A percentile compares a stretch with the other conserved stretches of the same genome.
Evolutionary conservation across 2,113 vertebrate genomes (phyloP).

Genomic region (Arothron firmamentum): DNA sequence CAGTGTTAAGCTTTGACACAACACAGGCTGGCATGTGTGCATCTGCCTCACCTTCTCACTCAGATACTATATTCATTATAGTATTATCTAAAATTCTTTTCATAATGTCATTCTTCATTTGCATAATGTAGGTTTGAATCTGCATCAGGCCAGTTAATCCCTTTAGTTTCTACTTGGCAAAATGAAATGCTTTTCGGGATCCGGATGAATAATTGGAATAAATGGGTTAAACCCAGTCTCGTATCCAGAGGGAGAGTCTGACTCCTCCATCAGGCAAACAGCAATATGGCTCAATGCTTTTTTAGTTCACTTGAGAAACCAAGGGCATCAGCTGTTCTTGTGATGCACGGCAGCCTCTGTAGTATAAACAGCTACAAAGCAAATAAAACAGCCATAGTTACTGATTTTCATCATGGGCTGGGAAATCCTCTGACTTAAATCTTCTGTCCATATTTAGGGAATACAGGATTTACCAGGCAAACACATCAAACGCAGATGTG

Average conservation of each 20-base stretch:
- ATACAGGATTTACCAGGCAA: constrained; percentile 48
- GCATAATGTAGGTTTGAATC: constrained; percentile 2
- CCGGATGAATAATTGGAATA: constrained; percentile 42
- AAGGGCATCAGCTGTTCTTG: constrained; percentile 10
- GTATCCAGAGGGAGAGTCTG: constrained; percentile 59
- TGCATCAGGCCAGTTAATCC: not conserved
- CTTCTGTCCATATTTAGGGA: constrained; percentile 39
- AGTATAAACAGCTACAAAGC: not conserved
- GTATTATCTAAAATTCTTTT: constrained; percentile 33
- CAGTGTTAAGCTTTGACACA: constrained; percentile 49
- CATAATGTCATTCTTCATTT: constrained; percentile 7
- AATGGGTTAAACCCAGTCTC: constrained; percentile 51
- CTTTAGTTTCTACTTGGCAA: constrained; percentile 13
- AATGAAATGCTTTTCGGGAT: constrained; percentile 19
- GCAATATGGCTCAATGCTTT: constrained; percentile 56
- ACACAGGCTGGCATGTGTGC: constrained; percentile 75
- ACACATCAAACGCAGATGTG: constrained; percentile 44
- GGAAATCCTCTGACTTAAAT: constrained; percentile 16
- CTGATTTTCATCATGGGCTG: not conserved
- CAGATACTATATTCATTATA: constrained; percentile 1
- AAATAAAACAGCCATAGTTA: not conserved
- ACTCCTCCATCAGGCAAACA: constrained; percentile 53
- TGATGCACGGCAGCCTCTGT: constrained; percentile 6
- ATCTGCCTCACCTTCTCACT: constrained; percentile 49
- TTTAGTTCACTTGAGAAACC: constrained; percentile 52